Evolutionary conservation across 2,113 vertebrate species (phyloP), one percentile per base, ranked within the genome.

Genomic region (Spilogale gracilis): DNA sequence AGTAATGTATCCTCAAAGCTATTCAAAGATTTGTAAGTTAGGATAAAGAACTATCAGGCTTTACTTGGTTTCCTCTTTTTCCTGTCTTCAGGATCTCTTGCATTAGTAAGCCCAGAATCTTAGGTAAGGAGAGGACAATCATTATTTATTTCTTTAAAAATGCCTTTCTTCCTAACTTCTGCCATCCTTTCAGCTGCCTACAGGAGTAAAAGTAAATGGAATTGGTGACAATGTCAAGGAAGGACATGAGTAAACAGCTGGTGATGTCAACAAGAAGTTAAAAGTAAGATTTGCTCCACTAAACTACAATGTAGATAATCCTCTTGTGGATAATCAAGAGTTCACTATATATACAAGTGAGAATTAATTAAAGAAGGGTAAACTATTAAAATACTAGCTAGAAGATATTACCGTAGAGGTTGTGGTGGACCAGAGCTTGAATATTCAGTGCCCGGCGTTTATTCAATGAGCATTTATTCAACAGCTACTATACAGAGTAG

Each of bases 181-280:
- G 38, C 63, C 17, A 2, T 48, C 60, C 7, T 81, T 32, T 92
- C 67, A 38, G n/a, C 58, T 88, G 45, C 9, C 58, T 48, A 5
- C 17, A 21, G 69, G 58, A 81, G 52, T 95, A 63, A 27, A 71
- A 84, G 89, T 71, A 67, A 74, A 76, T 85, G 83, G 48, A 88
- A 84, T 9, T 54, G 71, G 93, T 81, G 80, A 96, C 94, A 92
- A 13, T 82, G 92, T 97, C 90, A 94, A 1, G 48, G 76, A 97
- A 97, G 95, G 95, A 81, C 97, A 30, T 92, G 65, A 48, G 92
- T 85, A 95, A 94, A 85, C 69, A 97, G 96, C 96, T 96, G 96
- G 89, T 95, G 87, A 79, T 96, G 80, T 78, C 94, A 97, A 80
- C 83, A 85, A 92, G 92, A 96, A 96, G 96, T 83, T 87, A 67